Conservation (phyloP, 2,797 vertebrate genomes). For the Tachyglossus aculeatus region DNA sequence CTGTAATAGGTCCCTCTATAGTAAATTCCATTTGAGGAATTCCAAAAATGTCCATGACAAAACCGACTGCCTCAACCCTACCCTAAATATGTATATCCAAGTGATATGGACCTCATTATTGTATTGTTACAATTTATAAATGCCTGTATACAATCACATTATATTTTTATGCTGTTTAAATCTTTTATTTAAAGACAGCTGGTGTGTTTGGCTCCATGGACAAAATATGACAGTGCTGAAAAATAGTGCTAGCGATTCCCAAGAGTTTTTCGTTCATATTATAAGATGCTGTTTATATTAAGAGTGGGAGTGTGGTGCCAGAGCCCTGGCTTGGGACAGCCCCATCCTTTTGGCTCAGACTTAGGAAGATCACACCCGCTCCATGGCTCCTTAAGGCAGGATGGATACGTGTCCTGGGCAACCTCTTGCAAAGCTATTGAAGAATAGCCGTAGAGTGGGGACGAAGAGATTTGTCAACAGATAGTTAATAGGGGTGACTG, state of each 20-base stretch:
- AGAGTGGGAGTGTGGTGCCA: conserved; percentile 50
- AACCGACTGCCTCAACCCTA: not conserved
- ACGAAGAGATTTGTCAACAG: conserved; percentile 21
- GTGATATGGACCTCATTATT: conserved; percentile 42
- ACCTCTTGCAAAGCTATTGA: conserved; percentile 11
- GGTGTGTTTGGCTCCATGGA: conserved; percentile 64
- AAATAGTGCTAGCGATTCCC: conserved; percentile 69
- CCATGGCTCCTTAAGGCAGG: not conserved
- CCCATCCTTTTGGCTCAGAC: conserved; percentile 17
- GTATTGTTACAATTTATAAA: conserved; percentile 61
- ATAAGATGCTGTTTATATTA: conserved; percentile 59
- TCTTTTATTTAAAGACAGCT: conserved; percentile 71
- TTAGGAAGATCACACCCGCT: conserved; percentile 22
- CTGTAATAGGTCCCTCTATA: not conserved
- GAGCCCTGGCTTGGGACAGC: conserved; percentile 42
- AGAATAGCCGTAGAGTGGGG: conserved; percentile 8
- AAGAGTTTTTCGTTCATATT: conserved; percentile 64
- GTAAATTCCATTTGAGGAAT: conserved; percentile 11
- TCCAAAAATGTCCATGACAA: not conserved
- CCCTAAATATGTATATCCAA: conserved; percentile 40
- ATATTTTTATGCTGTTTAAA: conserved; percentile 70
- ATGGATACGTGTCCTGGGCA: not conserved
- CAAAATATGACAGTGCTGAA: conserved; percentile 71
- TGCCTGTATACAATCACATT: conserved; percentile 58
- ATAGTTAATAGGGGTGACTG: conserved; percentile 4